Evolutionary conservation across 2,113 vertebrate genomes (phyloP), one percentile per base, ranked within the genome.

Genomic region (Stegastes partitus): DNA sequence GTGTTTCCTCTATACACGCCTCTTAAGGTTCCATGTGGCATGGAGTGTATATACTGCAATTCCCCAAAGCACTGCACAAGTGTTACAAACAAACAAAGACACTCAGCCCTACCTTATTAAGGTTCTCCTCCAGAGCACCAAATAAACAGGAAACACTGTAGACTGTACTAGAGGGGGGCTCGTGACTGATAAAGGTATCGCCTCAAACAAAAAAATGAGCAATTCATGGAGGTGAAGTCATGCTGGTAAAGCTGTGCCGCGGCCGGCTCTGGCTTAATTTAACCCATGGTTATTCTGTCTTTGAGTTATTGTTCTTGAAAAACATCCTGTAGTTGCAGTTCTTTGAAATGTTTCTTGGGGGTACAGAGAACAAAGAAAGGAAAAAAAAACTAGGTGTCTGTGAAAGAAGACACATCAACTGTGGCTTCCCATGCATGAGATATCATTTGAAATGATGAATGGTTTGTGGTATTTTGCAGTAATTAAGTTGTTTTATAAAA

Each of bases 151-250:
- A 79, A 68, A 58, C 71, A 62, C 66, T 55, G 34, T 31, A 12
- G 61, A 68, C 68, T 64, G 45, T 69, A 44, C 69, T 50, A 66
- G 34, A 58, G 70, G 70, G 74, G 75, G 70, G 64, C 23, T 31
- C 6, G 63, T 78, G 64, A 74, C 79, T 83, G 83, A 85, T 91
- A 83, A 88, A 85, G 55, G 65, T 76, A 65, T 77, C 74, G 71
- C 74, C 55, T 81, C 49, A 62, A 87, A 90, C 37, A 70, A 83
- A 89, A 83, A 89, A 88, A 84, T 81, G 53, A 77, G 59, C 70
- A 84, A 79, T 77, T 75, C 74, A 80, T 68, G n/a, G 45, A 62
- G 66, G 54, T 72, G 74, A 85, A 85, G 66, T 69, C 77, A 68
- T 22, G 45, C 74, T 74, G 81, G 9, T 9, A 51, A 62, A 79